Conservation (phyloP, 1,140 invertebrate genomes). For the Drosophila paulistorum region DNA sequence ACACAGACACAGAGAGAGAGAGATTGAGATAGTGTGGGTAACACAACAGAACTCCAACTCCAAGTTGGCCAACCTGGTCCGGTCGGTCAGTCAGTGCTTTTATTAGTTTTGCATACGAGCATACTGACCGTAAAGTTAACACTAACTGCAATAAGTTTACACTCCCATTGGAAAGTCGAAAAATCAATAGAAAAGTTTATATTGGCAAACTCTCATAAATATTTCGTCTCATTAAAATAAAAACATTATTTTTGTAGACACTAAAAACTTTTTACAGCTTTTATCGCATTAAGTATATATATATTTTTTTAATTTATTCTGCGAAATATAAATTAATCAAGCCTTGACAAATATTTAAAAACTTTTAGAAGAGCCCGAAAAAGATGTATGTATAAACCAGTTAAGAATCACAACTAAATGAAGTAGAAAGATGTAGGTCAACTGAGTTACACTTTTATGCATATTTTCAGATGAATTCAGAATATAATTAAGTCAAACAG, state of each 20-base stretch:
- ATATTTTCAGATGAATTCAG: too few relatives aligned
- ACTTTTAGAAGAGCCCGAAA: too few relatives aligned
- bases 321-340: too few relatives aligned
- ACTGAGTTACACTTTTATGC: too few relatives aligned
- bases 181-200: neutral
- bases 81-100: constrained; percentile 31
- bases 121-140: constrained; percentile 21
- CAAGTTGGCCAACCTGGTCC: constrained; percentile 26
- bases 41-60: constrained; percentile 17
- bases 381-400: too few relatives aligned
- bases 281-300: too few relatives aligned
- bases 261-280: too few relatives aligned
- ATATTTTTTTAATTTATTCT: too few relatives aligned
- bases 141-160: constrained; percentile 31
- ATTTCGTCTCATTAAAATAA: constrained; percentile 17
- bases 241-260: constrained; percentile 4
- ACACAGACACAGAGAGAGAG: neutral
- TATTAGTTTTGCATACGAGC: constrained; percentile 55
- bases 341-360: too few relatives aligned
- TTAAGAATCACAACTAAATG: too few relatives aligned
- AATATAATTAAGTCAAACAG: too few relatives aligned
- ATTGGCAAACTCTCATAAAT: neutral
- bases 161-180: constrained; percentile 8
- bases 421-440: too few relatives aligned
- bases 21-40: neutral